Evolutionary conservation across 2,113 vertebrate species (phyloP).

Genomic region (Delphinus delphis): DNA sequence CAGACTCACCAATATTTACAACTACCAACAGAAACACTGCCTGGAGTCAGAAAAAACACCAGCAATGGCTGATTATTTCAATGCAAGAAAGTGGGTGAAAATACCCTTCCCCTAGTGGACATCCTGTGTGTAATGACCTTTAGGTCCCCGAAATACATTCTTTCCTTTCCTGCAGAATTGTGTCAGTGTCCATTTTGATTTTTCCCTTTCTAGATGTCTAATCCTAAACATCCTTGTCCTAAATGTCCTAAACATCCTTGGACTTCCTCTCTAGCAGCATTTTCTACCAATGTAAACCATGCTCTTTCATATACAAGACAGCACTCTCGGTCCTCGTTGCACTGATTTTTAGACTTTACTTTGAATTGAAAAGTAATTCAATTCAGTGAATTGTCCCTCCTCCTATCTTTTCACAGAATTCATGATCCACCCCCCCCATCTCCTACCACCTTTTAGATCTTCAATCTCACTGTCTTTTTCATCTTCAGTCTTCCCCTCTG

Average conservation of each 20-base stretch:
- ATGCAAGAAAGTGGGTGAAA: background rate
- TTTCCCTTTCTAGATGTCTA: background rate
- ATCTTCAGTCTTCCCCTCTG: background rate
- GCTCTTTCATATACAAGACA: background rate
- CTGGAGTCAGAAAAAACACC: background rate
- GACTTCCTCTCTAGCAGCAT: background rate
- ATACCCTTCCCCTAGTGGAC: background rate
- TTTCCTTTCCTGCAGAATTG: background rate
- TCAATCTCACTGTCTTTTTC: background rate
- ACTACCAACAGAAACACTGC: background rate
- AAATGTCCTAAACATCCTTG: background rate
- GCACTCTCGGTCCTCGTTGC: background rate
- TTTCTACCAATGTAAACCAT: background rate
- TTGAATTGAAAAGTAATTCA: too few relatives aligned
- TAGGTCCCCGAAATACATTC: background rate
- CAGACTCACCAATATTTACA: background rate
- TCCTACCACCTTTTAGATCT: background rate
- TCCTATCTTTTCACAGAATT: background rate
- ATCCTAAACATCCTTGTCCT: background rate
- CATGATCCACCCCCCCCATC: background rate
- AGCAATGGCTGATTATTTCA: background rate
- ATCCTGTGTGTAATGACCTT: background rate
- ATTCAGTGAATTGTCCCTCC: background rate
- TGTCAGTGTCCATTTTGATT: background rate
- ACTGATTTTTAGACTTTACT: background rate